Evolutionary conservation across 2,113 vertebrate genomes (phyloP).

Genomic region (Percina caprodes): DNA sequence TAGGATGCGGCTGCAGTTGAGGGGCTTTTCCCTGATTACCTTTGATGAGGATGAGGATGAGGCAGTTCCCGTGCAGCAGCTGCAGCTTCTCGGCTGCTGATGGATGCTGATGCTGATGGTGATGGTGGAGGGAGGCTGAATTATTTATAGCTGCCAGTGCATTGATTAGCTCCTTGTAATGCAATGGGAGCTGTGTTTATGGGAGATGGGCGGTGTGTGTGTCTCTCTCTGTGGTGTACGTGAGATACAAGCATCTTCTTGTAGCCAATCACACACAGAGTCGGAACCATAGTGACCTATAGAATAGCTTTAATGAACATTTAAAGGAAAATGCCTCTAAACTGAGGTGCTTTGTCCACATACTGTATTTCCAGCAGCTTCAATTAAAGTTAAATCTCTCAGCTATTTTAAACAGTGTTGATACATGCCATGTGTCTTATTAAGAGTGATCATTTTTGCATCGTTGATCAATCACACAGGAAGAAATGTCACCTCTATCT

Average conservation of each 20-base stretch:
- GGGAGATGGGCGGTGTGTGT: conserved; percentile 4
- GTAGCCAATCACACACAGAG: conserved; percentile 26
- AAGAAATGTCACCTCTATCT: too few species aligned
- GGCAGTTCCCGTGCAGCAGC: conserved; percentile 26
- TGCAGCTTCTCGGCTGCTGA: conserved; percentile 34
- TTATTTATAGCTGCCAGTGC: conserved; percentile 67
- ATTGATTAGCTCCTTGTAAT: conserved; percentile 68
- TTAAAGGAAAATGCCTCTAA: neutral
- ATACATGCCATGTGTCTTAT: too few species aligned
- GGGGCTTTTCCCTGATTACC: neutral
- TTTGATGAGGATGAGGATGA: neutral
- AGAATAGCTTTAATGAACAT: neutral
- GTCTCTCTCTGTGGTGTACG: neutral
- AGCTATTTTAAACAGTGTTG: too few species aligned
- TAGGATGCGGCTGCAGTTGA: conserved; percentile 11
- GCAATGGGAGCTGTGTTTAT: neutral
- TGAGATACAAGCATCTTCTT: neutral
- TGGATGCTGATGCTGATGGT: conserved; percentile 4
- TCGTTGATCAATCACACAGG: too few species aligned
- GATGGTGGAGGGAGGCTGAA: conserved; percentile 45
- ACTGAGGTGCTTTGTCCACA: neutral
- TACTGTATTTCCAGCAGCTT: too few species aligned
- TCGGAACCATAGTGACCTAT: conserved; percentile 8
- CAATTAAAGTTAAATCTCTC: too few species aligned
- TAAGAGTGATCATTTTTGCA: too few species aligned